Evolutionary conservation across 2,888 invertebrate genomes (phyloP).

Genomic region (Hemicrepidius hirtus): DNA sequence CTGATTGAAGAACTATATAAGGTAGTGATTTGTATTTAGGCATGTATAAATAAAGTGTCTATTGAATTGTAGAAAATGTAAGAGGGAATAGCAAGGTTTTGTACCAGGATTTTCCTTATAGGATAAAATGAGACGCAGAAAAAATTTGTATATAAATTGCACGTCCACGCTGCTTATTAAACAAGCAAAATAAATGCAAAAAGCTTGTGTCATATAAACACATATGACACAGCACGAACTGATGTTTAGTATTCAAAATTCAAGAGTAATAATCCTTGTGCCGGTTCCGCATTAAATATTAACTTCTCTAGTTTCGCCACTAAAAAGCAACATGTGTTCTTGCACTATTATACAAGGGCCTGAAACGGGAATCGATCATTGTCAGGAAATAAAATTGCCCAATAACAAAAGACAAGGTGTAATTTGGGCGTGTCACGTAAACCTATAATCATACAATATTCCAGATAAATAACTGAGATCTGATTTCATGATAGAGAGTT

Average conservation of each 20-base stretch:
- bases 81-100: not conserved
- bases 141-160: slow-evolving; percentile 27
- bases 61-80: slow-evolving; percentile 1
- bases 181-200: slow-evolving; percentile 22
- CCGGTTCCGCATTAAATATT: slow-evolving; percentile 24
- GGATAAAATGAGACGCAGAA: slow-evolving; percentile 11
- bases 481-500: slow-evolving; percentile 10
- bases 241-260: slow-evolving; percentile 31
- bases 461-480: slow-evolving; percentile 27
- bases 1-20: slow-evolving; percentile 2
- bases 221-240: slow-evolving; percentile 29
- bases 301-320: slow-evolving; percentile 22
- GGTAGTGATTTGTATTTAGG: not conserved
- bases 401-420: slow-evolving; percentile 33
- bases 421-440: slow-evolving; percentile 33
- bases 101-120: slow-evolving; percentile 26
- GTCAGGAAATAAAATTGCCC: slow-evolving; percentile 36
- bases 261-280: slow-evolving; percentile 31
- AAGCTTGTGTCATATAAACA: slow-evolving; percentile 22
- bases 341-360: slow-evolving; percentile 14
- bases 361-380: slow-evolving; percentile 30
- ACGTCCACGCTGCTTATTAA: slow-evolving; percentile 30
- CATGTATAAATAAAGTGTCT: not conserved
- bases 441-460: slow-evolving; percentile 32
- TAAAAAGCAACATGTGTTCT: slow-evolving; percentile 27